Base-by-base conservation (phyloP, 2,797 vertebrate genomes). In the Acanthurus lineatus region DNA sequence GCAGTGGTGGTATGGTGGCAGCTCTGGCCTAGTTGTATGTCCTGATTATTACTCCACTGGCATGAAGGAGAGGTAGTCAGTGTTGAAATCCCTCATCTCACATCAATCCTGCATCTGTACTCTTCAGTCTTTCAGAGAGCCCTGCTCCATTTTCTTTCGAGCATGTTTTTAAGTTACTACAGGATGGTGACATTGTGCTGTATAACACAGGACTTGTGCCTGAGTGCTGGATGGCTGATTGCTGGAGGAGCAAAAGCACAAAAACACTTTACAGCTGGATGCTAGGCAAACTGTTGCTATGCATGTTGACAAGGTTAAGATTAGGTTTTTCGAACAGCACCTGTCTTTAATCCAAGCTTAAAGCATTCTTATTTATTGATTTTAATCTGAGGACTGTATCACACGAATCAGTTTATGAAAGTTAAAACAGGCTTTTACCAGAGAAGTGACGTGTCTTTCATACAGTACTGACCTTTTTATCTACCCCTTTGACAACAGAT, bases 381-480 rank as follows among this genome's bases (percentile, higher is more conserved):
- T 76, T 25, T 58, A n/a, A 25, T 20, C 28, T 9, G 25, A 53
- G 58, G 40, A 82, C 25, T 49, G 42, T 19, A 73, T 71, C 6
- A 64, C 48, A 81, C 51, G 52, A 59, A 65, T 49, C 5, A 16
- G 7, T 80, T 82, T 47, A 62, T 73, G 16, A 71, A 56, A 77
- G 53, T 68, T 56, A 52, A 87, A 85, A 58, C 67, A 57, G 60
- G 56, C 6, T 38, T 67, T 22, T 16, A 48, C 48, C 5, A 5
- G 38, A 76, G 45, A 73, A 65, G 32, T 61, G 40, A 47, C 19
- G 40, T 9, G 47, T 45, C 68, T 84, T 85, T 83, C 81, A 67
- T 76, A 83, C 48, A 69, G 49, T 67, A 56, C 72, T 90, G 85
- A 88, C 87, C 87, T 91, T 91, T 91, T 81, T 45, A 81, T 86